Conservation (phyloP, 2,888 invertebrate genomes). For the Piscicola geometra region DNA sequence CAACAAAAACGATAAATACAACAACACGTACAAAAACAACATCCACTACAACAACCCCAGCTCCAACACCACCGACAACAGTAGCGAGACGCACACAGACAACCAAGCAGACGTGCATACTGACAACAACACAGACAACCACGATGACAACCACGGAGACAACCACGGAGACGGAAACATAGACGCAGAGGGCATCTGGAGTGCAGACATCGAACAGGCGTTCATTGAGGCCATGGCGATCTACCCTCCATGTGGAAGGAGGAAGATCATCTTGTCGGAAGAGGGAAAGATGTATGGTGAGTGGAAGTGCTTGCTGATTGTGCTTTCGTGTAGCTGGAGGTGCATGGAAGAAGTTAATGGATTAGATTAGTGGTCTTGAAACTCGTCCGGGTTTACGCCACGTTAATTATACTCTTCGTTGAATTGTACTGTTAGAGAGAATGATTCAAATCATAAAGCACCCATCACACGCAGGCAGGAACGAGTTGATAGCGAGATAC, state of each 20-base stretch:
- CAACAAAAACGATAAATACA: neutral
- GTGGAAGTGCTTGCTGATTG: slow-evolving; percentile 12
- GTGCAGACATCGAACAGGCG: slow-evolving; percentile 99
- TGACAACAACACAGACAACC: slow-evolving; percentile 60
- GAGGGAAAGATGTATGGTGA: slow-evolving; percentile 99
- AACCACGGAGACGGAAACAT: slow-evolving; percentile 44
- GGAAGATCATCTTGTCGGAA: slow-evolving; percentile 98
- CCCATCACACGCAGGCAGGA: slow-evolving; percentile 78
- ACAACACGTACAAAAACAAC: neutral
- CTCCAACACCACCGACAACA: slow-evolving; percentile 2
- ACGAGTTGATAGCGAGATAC: slow-evolving; percentile 98
- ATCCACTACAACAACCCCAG: slow-evolving; percentile 5
- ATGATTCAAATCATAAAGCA: too few relatives aligned
- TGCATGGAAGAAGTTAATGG: neutral
- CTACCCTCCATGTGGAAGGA: slow-evolving; percentile 96
- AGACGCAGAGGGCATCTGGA: slow-evolving; percentile 99
- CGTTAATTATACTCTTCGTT: too few relatives aligned
- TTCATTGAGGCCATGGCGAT: slow-evolving; percentile 99
- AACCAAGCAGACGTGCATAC: neutral
- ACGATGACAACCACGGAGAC: neutral
- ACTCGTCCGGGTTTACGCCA: too few relatives aligned
- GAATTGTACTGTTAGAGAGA: too few relatives aligned
- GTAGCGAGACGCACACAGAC: neutral
- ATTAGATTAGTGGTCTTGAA: neutral
- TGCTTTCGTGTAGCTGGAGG: too few relatives aligned